Percentiles rank a stretch among this genome's conserved stretches.
These are phyloP conservation scores for Bothrops jararaca DNA, from an alignment of 2,113 vertebrate genomes.

Conservation along the genomic window DNA sequence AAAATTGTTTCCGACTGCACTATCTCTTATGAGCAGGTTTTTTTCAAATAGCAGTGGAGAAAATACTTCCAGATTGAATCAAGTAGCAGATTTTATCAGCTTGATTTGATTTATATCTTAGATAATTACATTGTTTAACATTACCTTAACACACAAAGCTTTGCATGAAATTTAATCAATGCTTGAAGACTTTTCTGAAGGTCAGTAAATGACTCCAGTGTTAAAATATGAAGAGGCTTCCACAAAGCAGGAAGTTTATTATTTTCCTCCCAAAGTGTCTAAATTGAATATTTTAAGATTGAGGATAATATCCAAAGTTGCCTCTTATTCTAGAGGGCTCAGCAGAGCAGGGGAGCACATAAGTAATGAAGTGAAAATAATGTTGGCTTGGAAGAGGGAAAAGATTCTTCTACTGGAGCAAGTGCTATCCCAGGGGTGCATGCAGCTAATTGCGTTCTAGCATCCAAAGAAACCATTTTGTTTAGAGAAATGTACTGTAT, in stretches of 20 bases:
- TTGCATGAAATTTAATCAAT: not conserved
- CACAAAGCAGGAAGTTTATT: not conserved
- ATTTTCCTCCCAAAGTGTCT: not conserved
- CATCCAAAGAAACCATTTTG: constrained; percentile 48
- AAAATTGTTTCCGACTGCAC: not conserved
- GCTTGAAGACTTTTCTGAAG: constrained; percentile 7
- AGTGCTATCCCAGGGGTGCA: constrained; percentile 54
- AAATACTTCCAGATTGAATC: constrained; percentile 14
- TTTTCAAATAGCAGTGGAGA: not conserved
- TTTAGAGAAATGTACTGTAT: constrained; percentile 9
- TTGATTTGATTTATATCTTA: constrained; percentile 9
- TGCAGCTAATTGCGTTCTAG: constrained; percentile 38
- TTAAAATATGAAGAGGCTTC: not conserved
- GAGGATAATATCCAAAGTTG: not conserved
- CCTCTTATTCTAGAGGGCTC: constrained; percentile 18
- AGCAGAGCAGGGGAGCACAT: constrained; percentile 54
- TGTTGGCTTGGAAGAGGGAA: constrained; percentile 32
- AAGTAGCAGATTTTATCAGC: constrained; percentile 1
- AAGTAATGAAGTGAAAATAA: constrained; percentile 25
- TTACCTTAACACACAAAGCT: constrained; percentile 9
- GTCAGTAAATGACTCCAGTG: not conserved
- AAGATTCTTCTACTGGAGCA: constrained; percentile 44
- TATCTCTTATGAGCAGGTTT: not conserved
- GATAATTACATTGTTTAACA: constrained; percentile 1
- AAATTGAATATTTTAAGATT: constrained; percentile 15